A percentile compares a stretch with the other conserved stretches of the same genome.
Evolutionary conservation across 2,888 invertebrate genomes (phyloP).

Genomic region (Ferrisia virgata): DNA sequence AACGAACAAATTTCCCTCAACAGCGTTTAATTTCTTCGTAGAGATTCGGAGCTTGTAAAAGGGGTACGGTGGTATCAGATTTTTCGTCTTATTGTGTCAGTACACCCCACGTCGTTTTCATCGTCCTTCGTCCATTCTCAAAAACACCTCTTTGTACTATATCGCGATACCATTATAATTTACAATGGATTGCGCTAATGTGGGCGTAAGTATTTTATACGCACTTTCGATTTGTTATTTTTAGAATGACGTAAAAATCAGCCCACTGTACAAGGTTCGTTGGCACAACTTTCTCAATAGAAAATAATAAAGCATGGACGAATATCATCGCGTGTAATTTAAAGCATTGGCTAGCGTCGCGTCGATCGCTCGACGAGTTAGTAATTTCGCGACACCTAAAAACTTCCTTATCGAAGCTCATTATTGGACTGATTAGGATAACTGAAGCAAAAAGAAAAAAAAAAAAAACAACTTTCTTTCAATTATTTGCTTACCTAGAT

Average conservation of each 20-base stretch:
- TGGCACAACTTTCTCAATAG: not conserved
- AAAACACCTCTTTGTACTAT: not conserved
- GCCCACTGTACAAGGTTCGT: not conserved
- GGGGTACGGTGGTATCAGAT: not conserved
- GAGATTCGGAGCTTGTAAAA: not conserved
- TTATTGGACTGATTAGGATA: too few species aligned
- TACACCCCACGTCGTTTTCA: not conserved
- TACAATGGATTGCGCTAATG: not conserved
- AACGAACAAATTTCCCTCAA: not conserved
- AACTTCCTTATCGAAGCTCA: too few species aligned
- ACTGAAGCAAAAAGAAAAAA: too few species aligned
- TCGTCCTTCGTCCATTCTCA: not conserved
- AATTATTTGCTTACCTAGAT: too few species aligned
- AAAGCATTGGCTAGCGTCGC: too few species aligned
- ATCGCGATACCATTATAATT: not conserved
- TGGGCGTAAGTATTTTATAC: not conserved
- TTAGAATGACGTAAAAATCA: conserved; percentile 19
- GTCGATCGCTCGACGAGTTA: too few species aligned
- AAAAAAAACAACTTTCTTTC: too few species aligned
- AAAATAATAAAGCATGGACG: not conserved
- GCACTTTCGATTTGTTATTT: not conserved
- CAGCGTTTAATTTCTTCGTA: not conserved
- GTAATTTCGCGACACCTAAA: too few species aligned
- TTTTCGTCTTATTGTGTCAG: not conserved
- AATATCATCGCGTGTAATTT: not conserved